These are phyloP conservation scores for Therioaphis trifolii DNA, from an alignment of 2,888 invertebrate species.

Conservation along the genomic window DNA sequence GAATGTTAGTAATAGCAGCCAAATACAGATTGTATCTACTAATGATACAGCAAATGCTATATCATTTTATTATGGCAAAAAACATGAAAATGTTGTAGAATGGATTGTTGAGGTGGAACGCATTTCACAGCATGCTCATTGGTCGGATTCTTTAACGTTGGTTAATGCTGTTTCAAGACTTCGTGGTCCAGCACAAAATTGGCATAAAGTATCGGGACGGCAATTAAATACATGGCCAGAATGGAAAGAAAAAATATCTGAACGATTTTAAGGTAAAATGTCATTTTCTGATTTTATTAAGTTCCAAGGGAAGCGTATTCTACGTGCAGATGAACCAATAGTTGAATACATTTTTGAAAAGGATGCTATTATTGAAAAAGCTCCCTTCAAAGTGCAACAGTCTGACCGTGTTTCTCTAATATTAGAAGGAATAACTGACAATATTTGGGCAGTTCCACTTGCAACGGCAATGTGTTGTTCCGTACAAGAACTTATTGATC, in stretches of 20 bases:
- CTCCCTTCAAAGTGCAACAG: conserved; percentile 1
- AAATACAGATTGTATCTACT: neutral
- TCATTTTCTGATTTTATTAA: neutral
- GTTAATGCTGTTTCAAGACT: conserved; percentile 14
- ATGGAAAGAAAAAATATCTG: neutral
- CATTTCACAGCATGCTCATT: neutral
- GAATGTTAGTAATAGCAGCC: neutral
- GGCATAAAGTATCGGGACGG: conserved; percentile 18
- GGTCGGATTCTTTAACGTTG: neutral
- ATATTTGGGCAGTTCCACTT: conserved; percentile 28
- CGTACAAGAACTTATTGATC: conserved; percentile 21
- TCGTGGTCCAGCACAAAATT: neutral
- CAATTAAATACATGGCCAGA: neutral
- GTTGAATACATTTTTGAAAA: conserved; percentile 17
- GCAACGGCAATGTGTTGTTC: neutral
- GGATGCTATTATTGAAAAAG: neutral
- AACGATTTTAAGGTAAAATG: conserved; percentile 11
- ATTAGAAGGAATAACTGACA: conserved; percentile 21
- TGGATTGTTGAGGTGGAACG: conserved; percentile 13
- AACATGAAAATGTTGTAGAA: conserved; percentile 6
- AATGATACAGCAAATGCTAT: neutral
- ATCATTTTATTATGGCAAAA: neutral
- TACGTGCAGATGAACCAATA: conserved; percentile 1
- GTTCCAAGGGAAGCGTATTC: neutral
- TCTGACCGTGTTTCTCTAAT: conserved; percentile 21